A percentile compares a stretch with the other conserved stretches of the same genome.
phyloP scores from a whole-genome alignment of 2,113 vertebrate species.

The Peromyscus polionotus region DNA sequence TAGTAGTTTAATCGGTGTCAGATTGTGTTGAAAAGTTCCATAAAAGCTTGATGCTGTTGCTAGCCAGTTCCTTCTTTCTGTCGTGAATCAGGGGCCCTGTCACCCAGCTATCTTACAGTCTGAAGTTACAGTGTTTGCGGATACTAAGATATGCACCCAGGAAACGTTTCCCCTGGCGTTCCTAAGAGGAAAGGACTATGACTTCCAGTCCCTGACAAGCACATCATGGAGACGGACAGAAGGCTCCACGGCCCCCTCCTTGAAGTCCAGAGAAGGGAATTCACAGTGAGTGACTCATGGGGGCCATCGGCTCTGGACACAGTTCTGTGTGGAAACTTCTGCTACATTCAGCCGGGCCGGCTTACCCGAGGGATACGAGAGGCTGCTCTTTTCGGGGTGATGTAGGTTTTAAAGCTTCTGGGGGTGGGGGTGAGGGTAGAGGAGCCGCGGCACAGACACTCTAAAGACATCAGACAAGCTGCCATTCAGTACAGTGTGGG shows the following conservation, averaged over 20 bases:
- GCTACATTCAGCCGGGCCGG: background rate
- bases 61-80: background rate
- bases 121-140: background rate
- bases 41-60: background rate
- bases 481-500: background rate
- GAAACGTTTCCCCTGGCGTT: background rate
- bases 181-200: background rate
- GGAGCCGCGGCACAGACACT: background rate
- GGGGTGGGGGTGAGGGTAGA: background rate
- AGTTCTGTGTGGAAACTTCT: background rate
- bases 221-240: background rate
- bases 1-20: background rate
- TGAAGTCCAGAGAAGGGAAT: background rate
- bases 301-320: background rate
- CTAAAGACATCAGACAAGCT: conserved; percentile 51
- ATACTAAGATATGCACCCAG: background rate
- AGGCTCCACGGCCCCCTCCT: background rate
- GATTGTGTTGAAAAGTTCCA: background rate
- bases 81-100: background rate
- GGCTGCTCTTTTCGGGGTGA: background rate
- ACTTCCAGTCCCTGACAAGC: background rate
- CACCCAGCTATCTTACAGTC: background rate
- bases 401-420: background rate
- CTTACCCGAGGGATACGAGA: background rate
- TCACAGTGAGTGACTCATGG: background rate